These are phyloP conservation scores for Macroglossus sobrinus DNA, from an alignment of 2,113 vertebrate species.

Conservation along the genomic window DNA sequence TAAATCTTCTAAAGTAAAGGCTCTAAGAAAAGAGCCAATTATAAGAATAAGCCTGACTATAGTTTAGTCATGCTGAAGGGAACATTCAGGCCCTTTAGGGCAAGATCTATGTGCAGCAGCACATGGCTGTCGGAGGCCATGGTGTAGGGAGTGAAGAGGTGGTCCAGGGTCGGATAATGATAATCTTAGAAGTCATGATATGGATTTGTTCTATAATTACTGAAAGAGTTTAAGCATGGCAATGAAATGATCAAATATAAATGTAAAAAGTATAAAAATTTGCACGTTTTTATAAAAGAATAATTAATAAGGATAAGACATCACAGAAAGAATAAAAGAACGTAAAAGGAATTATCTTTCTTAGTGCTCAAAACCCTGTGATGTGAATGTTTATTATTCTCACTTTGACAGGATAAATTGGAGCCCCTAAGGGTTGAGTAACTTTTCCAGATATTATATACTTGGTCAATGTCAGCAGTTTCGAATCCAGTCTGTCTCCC, in stretches of 20 bases:
- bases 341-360: not conserved
- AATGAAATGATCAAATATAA: not conserved
- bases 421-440: not conserved
- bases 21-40: not conserved
- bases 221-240: not conserved
- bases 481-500: not conserved
- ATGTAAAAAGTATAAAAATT: not conserved
- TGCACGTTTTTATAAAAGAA: not conserved
- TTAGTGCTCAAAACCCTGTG: not conserved
- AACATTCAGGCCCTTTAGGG: accelerated
- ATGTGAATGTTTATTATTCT: slow-evolving; percentile 29
- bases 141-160: not conserved
- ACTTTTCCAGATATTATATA: not conserved
- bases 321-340: not conserved
- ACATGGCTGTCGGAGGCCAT: accelerated
- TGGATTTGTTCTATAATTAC: not conserved
- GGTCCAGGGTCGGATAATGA: no score
- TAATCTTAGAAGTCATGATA: not conserved
- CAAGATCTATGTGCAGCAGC: not conserved
- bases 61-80: not conserved
- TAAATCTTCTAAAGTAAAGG: not conserved
- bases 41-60: not conserved
- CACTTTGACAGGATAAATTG: not conserved
- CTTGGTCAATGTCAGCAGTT: not conserved
- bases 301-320: not conserved